A percentile compares a stretch with the other conserved stretches of the same genome.
Conservation (phyloP, 2,888 invertebrate species). For the Archaeoteleia sp. region DNA sequence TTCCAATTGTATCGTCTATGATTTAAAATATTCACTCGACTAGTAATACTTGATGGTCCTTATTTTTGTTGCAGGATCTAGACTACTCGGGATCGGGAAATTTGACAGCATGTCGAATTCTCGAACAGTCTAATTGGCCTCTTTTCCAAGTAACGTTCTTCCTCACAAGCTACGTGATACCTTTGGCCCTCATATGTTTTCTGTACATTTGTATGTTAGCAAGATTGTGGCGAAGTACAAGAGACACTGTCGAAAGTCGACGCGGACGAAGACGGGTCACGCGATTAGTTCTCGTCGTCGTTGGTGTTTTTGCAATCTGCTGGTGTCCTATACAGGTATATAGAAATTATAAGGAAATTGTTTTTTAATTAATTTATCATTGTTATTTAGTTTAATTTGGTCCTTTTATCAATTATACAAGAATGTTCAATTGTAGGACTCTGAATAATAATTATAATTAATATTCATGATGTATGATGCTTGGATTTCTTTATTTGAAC, state of each 20-base stretch:
- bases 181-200: conserved; percentile 88
- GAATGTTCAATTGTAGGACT: too few species aligned
- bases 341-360: too few species aligned
- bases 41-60: too few species aligned
- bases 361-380: too few species aligned
- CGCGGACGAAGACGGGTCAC: conserved; percentile 92
- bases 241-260: conserved; percentile 86
- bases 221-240: conserved; percentile 90
- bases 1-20: too few species aligned
- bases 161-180: conserved; percentile 90
- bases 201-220: conserved; percentile 93
- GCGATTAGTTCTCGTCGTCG: conserved; percentile 92
- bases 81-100: conserved; percentile 53
- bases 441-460: too few species aligned
- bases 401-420: too few species aligned
- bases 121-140: conserved; percentile 73
- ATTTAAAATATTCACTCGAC: too few species aligned
- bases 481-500: too few species aligned
- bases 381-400: too few species aligned
- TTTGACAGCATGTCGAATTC: conserved; percentile 66
- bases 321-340: conserved; percentile 95
- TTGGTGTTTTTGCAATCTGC: conserved; percentile 93
- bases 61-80: conserved; percentile 60
- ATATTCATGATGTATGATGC: too few species aligned
- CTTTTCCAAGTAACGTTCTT: conserved; percentile 88